phyloP scores from a whole-genome alignment of 2,797 vertebrate species.

The Petrocephalus sullivani region DNA sequence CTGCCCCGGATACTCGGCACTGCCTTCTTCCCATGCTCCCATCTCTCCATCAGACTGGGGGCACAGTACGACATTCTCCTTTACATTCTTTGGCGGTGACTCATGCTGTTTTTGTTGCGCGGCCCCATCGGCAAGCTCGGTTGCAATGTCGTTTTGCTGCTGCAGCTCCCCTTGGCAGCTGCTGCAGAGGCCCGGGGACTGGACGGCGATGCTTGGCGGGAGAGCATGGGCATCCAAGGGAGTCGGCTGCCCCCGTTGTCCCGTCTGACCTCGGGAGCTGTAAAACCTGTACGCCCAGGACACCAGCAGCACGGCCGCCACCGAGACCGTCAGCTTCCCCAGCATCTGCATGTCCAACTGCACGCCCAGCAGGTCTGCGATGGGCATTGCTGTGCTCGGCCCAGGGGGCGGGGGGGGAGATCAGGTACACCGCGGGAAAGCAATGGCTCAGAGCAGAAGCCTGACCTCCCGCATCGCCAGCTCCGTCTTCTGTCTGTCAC shows the following conservation, averaged over 20 bases:
- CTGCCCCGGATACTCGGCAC: rapidly evolving
- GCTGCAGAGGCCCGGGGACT: conserved; percentile 27
- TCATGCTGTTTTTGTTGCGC: not conserved
- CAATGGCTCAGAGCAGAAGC: conserved; percentile 21
- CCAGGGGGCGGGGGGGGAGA: not conserved
- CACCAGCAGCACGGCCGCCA: conserved; percentile 69
- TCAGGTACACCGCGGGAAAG: conserved; percentile 3
- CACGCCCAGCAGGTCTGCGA: conserved; percentile 57
- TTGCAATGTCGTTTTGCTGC: conserved; percentile 12
- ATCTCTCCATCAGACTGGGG: not conserved
- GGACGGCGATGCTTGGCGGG: rapidly evolving
- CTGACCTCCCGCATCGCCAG: not conserved
- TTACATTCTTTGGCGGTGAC: conserved; percentile 12
- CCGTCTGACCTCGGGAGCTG: conserved; percentile 54
- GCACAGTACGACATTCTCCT: conserved; percentile 1
- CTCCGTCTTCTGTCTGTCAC: not conserved
- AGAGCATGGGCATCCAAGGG: rapidly evolving
- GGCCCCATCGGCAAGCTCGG: not conserved
- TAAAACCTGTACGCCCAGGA: conserved; percentile 75
- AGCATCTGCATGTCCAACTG: conserved; percentile 79
- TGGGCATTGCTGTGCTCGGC: conserved; percentile 53
- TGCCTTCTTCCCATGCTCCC: not conserved
- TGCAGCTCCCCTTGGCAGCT: conserved; percentile 35
- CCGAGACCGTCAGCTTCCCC: conserved; percentile 73
- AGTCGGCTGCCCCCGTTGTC: not conserved